Percentiles rank a stretch among this genome's conserved stretches.
Conservation (phyloP, 37 sponge, comb jelly and placozoan species). For the Spongilla lacustris region DNA sequence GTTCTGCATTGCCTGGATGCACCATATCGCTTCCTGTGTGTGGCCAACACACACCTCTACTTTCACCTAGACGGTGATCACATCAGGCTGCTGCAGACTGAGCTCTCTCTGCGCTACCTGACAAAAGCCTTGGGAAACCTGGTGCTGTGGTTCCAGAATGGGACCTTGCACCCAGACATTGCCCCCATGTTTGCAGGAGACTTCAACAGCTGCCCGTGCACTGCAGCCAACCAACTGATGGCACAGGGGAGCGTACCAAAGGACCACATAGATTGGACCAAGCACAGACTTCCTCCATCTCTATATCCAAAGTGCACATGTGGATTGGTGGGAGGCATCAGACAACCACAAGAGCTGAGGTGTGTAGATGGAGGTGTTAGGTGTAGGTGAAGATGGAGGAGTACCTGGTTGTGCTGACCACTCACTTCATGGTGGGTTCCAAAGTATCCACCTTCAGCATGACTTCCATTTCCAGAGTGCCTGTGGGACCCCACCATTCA, state of each 20-base stretch:
- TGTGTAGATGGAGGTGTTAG: background rate
- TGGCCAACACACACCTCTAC: conserved; percentile 87
- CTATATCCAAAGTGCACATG: conserved; percentile 40
- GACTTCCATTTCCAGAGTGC: conserved; percentile 63
- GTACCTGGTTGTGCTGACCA: too few relatives aligned
- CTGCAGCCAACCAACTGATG: conserved; percentile 70
- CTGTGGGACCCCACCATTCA: conserved; percentile 50
- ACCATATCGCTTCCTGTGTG: conserved; percentile 21
- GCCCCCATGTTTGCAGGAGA: too few relatives aligned
- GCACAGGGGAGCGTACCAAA: conserved; percentile 27
- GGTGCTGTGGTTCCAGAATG: background rate
- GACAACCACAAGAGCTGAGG: background rate
- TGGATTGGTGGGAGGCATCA: background rate
- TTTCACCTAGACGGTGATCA: conserved; percentile 74
- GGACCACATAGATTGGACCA: conserved; percentile 65
- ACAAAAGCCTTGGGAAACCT: conserved; percentile 18
- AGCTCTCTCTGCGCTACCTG: conserved; percentile 40
- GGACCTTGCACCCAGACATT: conserved; percentile 14
- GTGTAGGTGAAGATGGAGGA: too few relatives aligned
- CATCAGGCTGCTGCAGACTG: conserved; percentile 78
- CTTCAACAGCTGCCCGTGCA: conserved; percentile 88
- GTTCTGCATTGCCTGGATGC: conserved; percentile 23
- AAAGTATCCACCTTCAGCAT: background rate
- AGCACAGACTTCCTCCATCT: conserved; percentile 15
- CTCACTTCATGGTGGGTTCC: too few relatives aligned